Evolutionary conservation across 2,888 invertebrate species (phyloP), one percentile per base, ranked within the genome.

Genomic region (Mechanitis mazaeus): DNA sequence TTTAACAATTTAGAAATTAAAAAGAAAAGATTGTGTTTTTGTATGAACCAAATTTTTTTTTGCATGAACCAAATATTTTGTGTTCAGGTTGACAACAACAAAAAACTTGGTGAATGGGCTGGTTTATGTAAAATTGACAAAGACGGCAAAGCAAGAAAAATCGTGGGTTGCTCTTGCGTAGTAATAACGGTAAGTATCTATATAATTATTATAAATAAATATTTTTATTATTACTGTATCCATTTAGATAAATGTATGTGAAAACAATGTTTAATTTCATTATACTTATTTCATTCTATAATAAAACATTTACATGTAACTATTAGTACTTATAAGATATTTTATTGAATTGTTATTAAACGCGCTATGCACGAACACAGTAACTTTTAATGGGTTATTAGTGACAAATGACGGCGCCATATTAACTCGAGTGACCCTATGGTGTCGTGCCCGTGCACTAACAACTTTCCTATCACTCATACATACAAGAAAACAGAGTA

Each of bases 101-200:
- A 99, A 91, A 98, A 98, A 84, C 93, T 99, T 61, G 99, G 99
- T 56, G 99, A 99, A 92, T 99, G 99, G 98, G 97, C 98, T 56
- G 99, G 99, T 71, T 94, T 99, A 65, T 99, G 99, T 92, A 99
- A 99, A 92, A 97, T 99, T 79, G 99, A 99, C 92, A 98, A 96
- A 81, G 98, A 98, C 75, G 99, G 99, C 79, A 99, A 99, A 85
- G 98, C 99, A 67, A 94, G 99, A 75, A 99, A 99, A 92, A 97
- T 99, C 69, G 98, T 98, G 73, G 97, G 98, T 60, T 98, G 98
- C 92, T 98, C 98, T 3, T 98, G 98, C 82, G 98, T 98, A 67
- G 99, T 99, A 67, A 96, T 99, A 85, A 97, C 95, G 93, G 95
- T 95, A 79, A 86, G 85, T 80, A 54, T 7, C 11, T 50, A 42